Evolutionary conservation across 1,140 invertebrate genomes (phyloP).

Genomic region (Zeugodacus cucurbitae): DNA sequence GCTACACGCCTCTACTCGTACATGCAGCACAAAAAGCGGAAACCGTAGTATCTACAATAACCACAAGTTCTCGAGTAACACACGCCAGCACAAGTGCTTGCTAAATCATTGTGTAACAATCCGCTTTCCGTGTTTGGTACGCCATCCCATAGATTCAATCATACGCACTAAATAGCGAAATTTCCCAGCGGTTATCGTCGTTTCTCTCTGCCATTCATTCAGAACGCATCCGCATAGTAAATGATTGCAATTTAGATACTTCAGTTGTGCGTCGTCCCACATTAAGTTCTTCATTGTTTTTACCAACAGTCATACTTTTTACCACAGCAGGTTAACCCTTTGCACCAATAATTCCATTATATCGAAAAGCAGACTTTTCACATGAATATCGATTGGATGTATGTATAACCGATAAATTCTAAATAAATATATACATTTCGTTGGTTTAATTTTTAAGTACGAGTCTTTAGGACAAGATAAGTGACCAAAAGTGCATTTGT

Average conservation of each 20-base stretch:
- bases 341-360: background rate
- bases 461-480: no score
- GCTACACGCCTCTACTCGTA: background rate
- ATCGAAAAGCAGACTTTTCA: no score
- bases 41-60: background rate
- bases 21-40: no score
- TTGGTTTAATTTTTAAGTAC: no score
- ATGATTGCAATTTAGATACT: background rate
- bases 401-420: no score
- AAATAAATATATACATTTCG: no score
- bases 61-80: background rate
- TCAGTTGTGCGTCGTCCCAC: background rate
- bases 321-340: background rate
- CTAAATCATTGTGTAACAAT: background rate
- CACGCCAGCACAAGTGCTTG: background rate
- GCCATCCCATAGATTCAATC: background rate
- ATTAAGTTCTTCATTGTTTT: background rate
- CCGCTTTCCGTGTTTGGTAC: background rate
- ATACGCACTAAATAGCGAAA: background rate
- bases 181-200: conserved; percentile 13
- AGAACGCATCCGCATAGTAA: background rate
- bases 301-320: background rate
- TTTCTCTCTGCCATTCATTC: background rate
- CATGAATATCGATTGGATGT: no score
- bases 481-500: no score